Evolutionary conservation across 2,888 invertebrate genomes (phyloP), one percentile per base, ranked within the genome.

Genomic region (Iselma pallidipennis): DNA sequence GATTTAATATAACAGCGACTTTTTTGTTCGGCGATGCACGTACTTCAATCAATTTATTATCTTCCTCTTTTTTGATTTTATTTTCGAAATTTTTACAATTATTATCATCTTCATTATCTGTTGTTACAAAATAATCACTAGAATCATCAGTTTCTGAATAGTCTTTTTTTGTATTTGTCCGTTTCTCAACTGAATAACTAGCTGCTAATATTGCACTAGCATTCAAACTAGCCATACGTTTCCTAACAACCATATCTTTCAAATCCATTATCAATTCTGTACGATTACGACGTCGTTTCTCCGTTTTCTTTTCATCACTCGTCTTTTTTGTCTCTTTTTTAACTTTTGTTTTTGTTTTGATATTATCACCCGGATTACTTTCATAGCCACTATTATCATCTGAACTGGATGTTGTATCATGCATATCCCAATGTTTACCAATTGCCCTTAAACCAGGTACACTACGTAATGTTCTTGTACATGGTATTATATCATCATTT

Each of bases 181-280:
- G 80, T 76, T 89, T 92, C 78, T 94, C 93, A 45, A 83, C 82
- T 2, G 86, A 86, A 74, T 95, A 95, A 68, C 93, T 94, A 19
- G 95, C 95, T 0, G 94, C 94, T 68, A 95, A 84, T 74, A 95
- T 95, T 19, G 95, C 95, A 31, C 92, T 91, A 12, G 95, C 95
- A 80, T 95, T 95, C 28, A 95, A 83, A 77, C 94, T 94, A 19
- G 95, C 95, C 94, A 95, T 94, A 28, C 95, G 87, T 78, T 95
- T 95, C 70, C 91, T 87, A 14, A 94, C 94, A 5, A 94, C 90
- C 88, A 94, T 92, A 71, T 94, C 94, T 74, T 92, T 92, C 51
- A 94, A 83, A 74, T 93, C 93, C 91, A 91, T 91, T 25, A 88
- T 85, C 42, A 88, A 81, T 78, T 89, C 89, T 57, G 84, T 85